Evolutionary conservation across 2,888 invertebrate species (phyloP).

Genomic region (Drosophila acutilabella): DNA sequence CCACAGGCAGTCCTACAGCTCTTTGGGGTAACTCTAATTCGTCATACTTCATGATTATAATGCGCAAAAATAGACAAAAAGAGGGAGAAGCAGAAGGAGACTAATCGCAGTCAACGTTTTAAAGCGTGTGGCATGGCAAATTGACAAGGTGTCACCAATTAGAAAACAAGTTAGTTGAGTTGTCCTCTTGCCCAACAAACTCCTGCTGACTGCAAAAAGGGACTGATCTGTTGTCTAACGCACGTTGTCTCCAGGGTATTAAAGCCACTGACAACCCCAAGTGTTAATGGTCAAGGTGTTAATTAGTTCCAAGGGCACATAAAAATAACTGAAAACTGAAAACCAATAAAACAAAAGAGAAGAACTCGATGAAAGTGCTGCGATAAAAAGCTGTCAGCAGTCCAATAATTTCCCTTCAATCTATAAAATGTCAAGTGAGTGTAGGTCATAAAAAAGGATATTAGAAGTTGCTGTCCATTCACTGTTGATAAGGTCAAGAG

Average conservation of each 20-base stretch:
- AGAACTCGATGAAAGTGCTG: conserved; percentile 63
- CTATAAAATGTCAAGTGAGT: conserved; percentile 74
- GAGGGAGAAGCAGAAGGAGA: conserved; percentile 16
- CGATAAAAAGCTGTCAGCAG: conserved; percentile 78
- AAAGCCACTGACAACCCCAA: conserved; percentile 48
- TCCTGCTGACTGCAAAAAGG: conserved; percentile 56
- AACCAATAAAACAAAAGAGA: conserved; percentile 9
- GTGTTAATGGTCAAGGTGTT: conserved; percentile 80
- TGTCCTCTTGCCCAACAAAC: conserved; percentile 21
- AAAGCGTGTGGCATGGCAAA: conserved; percentile 77
- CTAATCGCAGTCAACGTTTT: conserved; percentile 72
- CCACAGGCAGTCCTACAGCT: conserved; percentile 69
- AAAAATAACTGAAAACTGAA: conserved; percentile 24
- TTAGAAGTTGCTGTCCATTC: conserved; percentile 15
- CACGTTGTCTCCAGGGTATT: conserved; percentile 39
- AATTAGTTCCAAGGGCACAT: conserved; percentile 74
- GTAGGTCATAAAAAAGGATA: conserved; percentile 61
- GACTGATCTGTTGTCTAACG: conserved; percentile 2
- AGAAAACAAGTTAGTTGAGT: conserved; percentile 75
- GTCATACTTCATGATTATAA: conserved; percentile 65
- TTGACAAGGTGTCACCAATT: conserved; percentile 84
- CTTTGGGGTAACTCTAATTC: conserved; percentile 42
- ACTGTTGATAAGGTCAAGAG: conserved; percentile 74
- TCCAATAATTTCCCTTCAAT: conserved; percentile 43
- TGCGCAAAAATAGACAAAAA: conserved; percentile 37